Evolutionary conservation across 2,797 vertebrate species (phyloP).

Genomic region (Mormyrus proboscirostris): DNA sequence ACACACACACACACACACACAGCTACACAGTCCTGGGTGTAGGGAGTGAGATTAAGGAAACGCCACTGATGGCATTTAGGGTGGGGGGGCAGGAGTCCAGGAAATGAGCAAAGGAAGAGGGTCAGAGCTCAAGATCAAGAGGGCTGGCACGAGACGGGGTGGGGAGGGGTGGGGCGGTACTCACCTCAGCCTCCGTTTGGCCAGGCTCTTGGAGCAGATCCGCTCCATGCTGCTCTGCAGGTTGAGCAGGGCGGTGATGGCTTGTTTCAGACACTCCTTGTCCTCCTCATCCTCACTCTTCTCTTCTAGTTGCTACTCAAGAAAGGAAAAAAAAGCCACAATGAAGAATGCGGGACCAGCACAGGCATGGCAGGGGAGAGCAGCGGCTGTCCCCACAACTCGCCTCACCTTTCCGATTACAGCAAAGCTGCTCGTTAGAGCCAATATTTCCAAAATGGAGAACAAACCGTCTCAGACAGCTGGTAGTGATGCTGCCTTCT

Average conservation of each 20-base stretch:
- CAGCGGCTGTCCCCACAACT: not conserved
- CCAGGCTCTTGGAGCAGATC: slow-evolving; percentile 83
- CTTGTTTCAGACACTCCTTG: slow-evolving; percentile 89
- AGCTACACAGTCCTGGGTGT: not conserved
- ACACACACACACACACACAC: slow-evolving; percentile 21
- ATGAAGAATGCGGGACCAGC: not conserved
- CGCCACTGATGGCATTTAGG: not conserved
- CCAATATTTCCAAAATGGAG: not conserved
- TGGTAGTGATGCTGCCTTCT: not conserved
- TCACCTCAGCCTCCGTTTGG: slow-evolving; percentile 84
- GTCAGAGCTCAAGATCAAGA: not conserved
- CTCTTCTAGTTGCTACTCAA: slow-evolving; percentile 83
- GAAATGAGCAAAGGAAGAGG: not conserved
- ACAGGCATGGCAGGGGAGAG: not conserved
- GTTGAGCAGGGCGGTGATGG: slow-evolving; percentile 92
- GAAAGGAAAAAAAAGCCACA: not conserved
- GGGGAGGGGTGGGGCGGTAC: not conserved
- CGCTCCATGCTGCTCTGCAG: slow-evolving; percentile 93
- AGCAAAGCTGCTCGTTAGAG: not conserved
- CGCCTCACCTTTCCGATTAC: not conserved
- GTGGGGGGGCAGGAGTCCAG: slow-evolving; percentile 20
- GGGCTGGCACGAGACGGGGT: not conserved
- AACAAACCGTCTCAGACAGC: not conserved
- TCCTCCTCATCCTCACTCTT: slow-evolving; percentile 89
- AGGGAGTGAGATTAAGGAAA: not conserved